Evolutionary conservation across 1,140 invertebrate species (phyloP), one percentile per base, ranked within the genome.

Genomic region (Drosophila insularis): DNA sequence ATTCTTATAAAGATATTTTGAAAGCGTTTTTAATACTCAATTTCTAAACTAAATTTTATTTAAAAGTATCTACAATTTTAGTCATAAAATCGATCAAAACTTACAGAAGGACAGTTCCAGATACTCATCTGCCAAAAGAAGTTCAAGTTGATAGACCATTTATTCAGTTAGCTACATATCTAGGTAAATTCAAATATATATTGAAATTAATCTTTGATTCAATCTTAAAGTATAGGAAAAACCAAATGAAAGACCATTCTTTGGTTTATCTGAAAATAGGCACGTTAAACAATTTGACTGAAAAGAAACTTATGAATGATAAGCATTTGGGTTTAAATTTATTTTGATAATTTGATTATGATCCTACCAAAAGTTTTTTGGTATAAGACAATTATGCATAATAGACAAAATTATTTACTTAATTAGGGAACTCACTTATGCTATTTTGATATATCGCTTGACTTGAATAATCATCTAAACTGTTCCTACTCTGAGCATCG

Each of bases 381-480:
- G 43, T 50, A 19, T 50, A 14, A 50, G 43, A 50, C 43, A 50
- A 50, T 50, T 50, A 50, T 21, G 43, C 17, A 50, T 50, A 27
- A 50, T 21, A 50, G 43, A 50, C 43, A 50, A 63, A 5, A 27
- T 35, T 14, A 32, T 27, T n/a, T 50, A 23, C 7, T 63, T 62
- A 62, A 43, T 43, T 62, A 50, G 43, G 43, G 13, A 43, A 46
- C 3, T 46, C 60, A 37, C 40, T 43, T 43, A 62, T 14, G 8
- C 17, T 58, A 35, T 23, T 35, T 32, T 58, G 55, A 37, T 58
- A 58, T 58, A 58, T 35, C 32, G 43, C 27, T 27, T 27, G 27
- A 46, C 11, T 56, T 14, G 55, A 53, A 66, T 14, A 66, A 8
- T 21, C 55, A 19, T 66, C 37, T 6, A 66, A 66, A 43, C 23